Base-by-base conservation (phyloP, 2,888 invertebrate genomes). In the Digitonthophagus gazella region DNA sequence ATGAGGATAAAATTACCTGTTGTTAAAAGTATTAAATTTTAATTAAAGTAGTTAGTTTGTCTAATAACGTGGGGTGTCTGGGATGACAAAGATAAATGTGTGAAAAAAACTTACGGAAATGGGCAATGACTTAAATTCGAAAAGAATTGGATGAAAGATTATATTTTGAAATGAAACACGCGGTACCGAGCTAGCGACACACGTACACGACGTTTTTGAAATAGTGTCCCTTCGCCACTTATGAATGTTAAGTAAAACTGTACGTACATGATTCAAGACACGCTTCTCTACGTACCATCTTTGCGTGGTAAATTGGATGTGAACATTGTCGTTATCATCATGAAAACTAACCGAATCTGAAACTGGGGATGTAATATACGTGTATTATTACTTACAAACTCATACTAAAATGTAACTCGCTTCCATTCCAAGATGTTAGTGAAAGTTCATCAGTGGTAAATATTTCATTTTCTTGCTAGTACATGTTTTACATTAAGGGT, bases 71-170 rank as follows among this genome's bases (percentile, higher is more conserved):
- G 63, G 18, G 66, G 61, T 44, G 57, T 65, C 66, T 69, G 71
- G 66, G 70, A 70, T 69, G 66, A 70, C 71, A 72, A 73, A 72
- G 74, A 75, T 72, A 76, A 73, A 74, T 73, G 73, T 73, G 73
- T 74, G 73, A 74, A 73, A 44, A 44, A 44, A 11, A 44, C 71
- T 69, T 77, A 78, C 77, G 76, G 75, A 78, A 78, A 79, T 22
- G 28, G 28, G 11, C 28, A 11, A 5, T 11, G 28, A 61, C 78
- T 80, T 79, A 81, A 82, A 82, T 81, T 80, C 76, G 75, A 75
- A 80, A 81, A 81, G 80, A 82, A 81, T 81, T 73, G 80, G 79
- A 81, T 81, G 80, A 81, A 80, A 80, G 81, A 82, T 81, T 81
- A 79, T 78, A 78, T 80, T 80, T 80, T 80, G 80, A 81, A 81